These are phyloP conservation scores for Siniperca undulata DNA, from an alignment of 2,797 vertebrate genomes.

Conservation along the genomic window DNA sequence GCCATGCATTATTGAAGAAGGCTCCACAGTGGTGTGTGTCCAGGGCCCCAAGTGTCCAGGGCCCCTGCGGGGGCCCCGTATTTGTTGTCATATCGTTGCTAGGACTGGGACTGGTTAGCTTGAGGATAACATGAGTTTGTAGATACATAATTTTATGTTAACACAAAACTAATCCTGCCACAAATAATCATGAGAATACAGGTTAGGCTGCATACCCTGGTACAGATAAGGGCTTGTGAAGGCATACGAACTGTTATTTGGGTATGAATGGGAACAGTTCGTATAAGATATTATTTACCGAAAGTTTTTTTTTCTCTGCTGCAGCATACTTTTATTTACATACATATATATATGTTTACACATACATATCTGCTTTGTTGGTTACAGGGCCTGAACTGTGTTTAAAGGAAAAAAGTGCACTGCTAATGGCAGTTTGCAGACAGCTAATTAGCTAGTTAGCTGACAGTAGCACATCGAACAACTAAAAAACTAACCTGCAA, in stretches of 20 bases:
- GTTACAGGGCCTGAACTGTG: no score
- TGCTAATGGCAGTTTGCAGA: neutral
- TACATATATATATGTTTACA: no score
- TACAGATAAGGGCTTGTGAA: neutral
- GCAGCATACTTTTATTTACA: neutral
- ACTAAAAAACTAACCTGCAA: neutral
- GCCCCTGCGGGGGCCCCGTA: neutral
- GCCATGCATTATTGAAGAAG: constrained; percentile 47
- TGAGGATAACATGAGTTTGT: neutral
- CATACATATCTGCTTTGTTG: neutral
- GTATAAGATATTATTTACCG: neutral
- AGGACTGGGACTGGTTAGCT: neutral
- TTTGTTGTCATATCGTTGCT: constrained; percentile 4
- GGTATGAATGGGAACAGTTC: neutral
- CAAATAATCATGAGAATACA: neutral
- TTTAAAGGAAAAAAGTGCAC: no score
- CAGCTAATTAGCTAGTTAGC: neutral
- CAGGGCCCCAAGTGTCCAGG: neutral
- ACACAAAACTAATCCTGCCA: neutral
- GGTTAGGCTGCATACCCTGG: neutral
- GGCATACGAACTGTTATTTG: neutral
- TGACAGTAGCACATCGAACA: neutral
- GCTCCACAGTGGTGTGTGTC: neutral
- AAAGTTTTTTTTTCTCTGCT: neutral
- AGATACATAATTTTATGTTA: no score